Base-by-base conservation (phyloP, 2,888 invertebrate genomes). In the Slavum lentiscoides region DNA sequence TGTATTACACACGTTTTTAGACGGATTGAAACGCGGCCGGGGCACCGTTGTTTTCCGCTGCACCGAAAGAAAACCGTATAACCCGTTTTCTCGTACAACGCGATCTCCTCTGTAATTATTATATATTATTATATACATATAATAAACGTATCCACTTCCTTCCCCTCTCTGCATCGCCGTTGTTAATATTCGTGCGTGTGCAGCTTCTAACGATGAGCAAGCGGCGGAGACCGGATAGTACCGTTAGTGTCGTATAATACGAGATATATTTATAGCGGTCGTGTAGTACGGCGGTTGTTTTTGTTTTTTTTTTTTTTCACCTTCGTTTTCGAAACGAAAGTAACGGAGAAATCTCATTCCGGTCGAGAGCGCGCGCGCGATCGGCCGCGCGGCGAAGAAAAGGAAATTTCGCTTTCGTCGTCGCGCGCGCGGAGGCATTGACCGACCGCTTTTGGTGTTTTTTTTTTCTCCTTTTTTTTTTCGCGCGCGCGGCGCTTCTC, bases 271-370 rank as follows among this genome's bases (percentile, higher is more conserved):
- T 13, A 30, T 37, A 30, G 30, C 62, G 7, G 49, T 37, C 39
- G 43, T 66, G 19, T 49, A 43, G 19, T 49, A 43, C 53, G 66
- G 72, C 70, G 39, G 43, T 80, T 80, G 72, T 23, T 72, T 21
- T 30, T 55, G 19, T 68, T 39, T 43, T 39, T 61, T 58, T 68
- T 72, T 72, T 75, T 76, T 80, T 80, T 80, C 80, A 72, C 80
- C 80, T 80, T 80, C 80, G 80, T 80, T 80, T 80, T 80, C 80
- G 80, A 80, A 80, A 80, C 80, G 80, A 80, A 80, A 80, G 80
- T 80, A 80, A 80, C 80, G 72, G 80, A 80, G 70, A 80, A 80
- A 80, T 80, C 80, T 64, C 67, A 76, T 76, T 76, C 75, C 75
- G 75, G 75, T 69, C 53, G 76, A 59, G 30, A 43, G 75, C 39